A percentile compares a stretch with the other conserved stretches of the same genome.
These are phyloP conservation scores for Drosophila borealis DNA, from an alignment of 2,888 invertebrate genomes.

Conservation along the genomic window DNA sequence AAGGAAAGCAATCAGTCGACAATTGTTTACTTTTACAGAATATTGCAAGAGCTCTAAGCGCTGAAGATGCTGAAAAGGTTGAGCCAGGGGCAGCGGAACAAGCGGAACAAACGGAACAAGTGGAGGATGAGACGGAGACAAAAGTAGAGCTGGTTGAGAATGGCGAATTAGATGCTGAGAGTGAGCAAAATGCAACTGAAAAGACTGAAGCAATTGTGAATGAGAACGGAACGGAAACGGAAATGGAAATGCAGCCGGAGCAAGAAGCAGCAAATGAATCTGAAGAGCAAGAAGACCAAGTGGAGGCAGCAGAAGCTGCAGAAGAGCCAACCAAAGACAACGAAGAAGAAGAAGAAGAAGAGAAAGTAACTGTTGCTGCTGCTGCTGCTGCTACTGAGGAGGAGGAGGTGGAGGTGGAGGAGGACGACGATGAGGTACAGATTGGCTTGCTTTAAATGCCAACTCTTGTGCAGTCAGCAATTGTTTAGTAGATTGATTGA, in stretches of 20 bases:
- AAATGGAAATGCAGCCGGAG: conserved; percentile 20
- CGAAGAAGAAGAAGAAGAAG: conserved; percentile 44
- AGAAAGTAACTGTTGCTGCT: conserved; percentile 25
- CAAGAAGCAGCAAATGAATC: conserved; percentile 4
- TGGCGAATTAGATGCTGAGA: conserved; percentile 33
- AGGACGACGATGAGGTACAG: conserved; percentile 85
- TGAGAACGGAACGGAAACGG: conserved; percentile 19
- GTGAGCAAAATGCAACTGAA: conserved; percentile 62
- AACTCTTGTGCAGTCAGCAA: conserved; percentile 37
- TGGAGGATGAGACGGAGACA: conserved; percentile 29
- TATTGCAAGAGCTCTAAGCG: conserved; percentile 82
- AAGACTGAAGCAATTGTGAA: conserved; percentile 59
- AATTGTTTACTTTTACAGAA: conserved; percentile 86
- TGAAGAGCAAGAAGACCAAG: conserved; percentile 35
- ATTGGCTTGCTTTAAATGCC: conserved; percentile 83
- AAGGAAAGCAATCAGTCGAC: conserved; percentile 85
- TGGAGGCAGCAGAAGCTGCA: conserved; percentile 13
- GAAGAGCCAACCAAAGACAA: conserved; percentile 28
- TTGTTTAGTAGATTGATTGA: conserved; percentile 40
- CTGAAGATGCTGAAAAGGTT: conserved; percentile 42
- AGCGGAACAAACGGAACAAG: conserved; percentile 9
- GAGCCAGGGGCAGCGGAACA: conserved; percentile 19
- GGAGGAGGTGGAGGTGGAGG: conserved; percentile 64
- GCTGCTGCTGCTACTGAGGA: conserved; percentile 11
- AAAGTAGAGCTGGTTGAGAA: conserved; percentile 14